Evolutionary conservation across 1,140 invertebrate genomes (phyloP), one percentile per base, ranked within the genome.

Genomic region (Batillaria attramentaria): DNA sequence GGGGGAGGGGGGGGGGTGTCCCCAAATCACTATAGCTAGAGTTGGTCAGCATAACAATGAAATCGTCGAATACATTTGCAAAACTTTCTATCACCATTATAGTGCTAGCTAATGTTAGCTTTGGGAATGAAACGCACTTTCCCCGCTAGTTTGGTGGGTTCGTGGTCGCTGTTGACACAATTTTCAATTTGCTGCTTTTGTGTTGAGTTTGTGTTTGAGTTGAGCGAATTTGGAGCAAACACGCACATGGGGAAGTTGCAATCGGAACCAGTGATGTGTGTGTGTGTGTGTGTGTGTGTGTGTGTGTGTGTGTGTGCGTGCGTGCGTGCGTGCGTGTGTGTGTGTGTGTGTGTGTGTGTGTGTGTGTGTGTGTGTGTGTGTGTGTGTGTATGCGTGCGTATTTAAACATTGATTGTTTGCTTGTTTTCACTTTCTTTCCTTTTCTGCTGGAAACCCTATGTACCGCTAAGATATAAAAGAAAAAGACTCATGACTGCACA

Each of bases 271-370:
- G n/a, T n/a, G n/a, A 2, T 66, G 4, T 35, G 62, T 66, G 33
- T 13, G 62, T 66, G 62, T 35, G 62, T 66, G 62, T 35, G 62
- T 66, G 62, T 28, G 57, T 62, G 57, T 3, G 57, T 28, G 57
- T 3, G 57, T 28, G 57, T 3, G 16, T 28, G 57, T 3, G 57
- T 1, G 57, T 28, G 57, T 62, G 3, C 57, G 57, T 62, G 57
- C 3, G 57, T 62, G 57, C 3, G 57, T 62, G 57, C 3, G 57
- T 62, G 57, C 3, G 57, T 62, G 57, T 62, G n/a, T 3, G 57
- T 62, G 62, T 4, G n/a, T 35, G 62, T 4, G 62, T 35, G n/a
- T 62, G n/a, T 3, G 57, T 62, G 62, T 4, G n/a, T 35, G 62
- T 4, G 62, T 35, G 20, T 1, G 62, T 35, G n/a, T 31, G 68